A percentile compares a stretch with the other conserved stretches of the same genome.
Evolutionary conservation across 2,888 invertebrate species (phyloP).

Genomic region (Eupithecia insigniata): DNA sequence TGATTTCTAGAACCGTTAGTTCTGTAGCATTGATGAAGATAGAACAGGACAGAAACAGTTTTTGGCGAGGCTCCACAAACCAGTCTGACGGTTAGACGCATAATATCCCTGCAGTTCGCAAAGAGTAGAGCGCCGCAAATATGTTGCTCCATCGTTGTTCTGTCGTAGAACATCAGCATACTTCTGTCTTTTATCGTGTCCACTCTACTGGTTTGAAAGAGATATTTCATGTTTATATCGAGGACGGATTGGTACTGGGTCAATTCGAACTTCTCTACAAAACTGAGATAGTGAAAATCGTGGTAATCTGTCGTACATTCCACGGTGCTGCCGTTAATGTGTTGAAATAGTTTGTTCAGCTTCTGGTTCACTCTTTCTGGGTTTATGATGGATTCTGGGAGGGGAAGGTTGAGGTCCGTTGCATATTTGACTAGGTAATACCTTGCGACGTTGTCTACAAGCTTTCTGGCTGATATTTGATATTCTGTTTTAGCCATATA

Average conservation of each 20-base stretch:
- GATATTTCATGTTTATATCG: constrained; percentile 62
- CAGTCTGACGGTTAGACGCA: constrained; percentile 69
- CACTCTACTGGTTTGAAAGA: constrained; percentile 60
- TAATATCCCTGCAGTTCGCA: constrained; percentile 68
- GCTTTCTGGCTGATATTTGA: constrained; percentile 44
- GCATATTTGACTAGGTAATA: constrained; percentile 64
- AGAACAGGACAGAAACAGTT: constrained; percentile 74
- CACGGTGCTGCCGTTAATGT: constrained; percentile 63
- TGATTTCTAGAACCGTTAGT: constrained; percentile 66
- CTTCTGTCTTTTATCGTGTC: constrained; percentile 50
- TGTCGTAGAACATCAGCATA: constrained; percentile 65
- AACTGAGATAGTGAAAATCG: constrained; percentile 67
- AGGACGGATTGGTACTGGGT: constrained; percentile 71
- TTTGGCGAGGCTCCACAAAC: constrained; percentile 70
- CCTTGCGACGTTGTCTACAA: constrained; percentile 59
- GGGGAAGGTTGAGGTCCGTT: constrained; percentile 64
- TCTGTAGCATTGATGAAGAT: constrained; percentile 75
- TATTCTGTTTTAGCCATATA: constrained; percentile 22
- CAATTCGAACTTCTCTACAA: constrained; percentile 71
- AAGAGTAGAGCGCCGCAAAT: constrained; percentile 67
- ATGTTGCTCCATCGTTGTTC: constrained; percentile 73
- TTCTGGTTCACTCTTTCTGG: constrained; percentile 51
- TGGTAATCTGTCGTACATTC: constrained; percentile 62
- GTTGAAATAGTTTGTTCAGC: constrained; percentile 69
- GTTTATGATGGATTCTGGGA: constrained; percentile 63